Base-by-base conservation (phyloP, 2,113 vertebrate species). In the Cacatua alba region DNA sequence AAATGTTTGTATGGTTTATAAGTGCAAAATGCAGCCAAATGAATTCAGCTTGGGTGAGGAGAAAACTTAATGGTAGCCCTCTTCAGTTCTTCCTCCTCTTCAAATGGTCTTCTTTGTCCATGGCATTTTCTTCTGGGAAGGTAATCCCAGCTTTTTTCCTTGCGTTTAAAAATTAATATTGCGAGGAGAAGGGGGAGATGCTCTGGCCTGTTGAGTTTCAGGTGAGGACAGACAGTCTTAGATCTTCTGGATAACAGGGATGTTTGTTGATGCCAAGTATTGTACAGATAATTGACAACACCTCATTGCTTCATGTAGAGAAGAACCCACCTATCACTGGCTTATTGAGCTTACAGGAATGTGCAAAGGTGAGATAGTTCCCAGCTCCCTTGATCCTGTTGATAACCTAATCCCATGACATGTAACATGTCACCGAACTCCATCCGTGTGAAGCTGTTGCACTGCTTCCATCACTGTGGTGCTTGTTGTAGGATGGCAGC, bases 321-420 rank as follows among this genome's bases (percentile, higher is more conserved):
- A 18, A 31, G 79, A 53, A 10, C 17, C 52, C 7, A 20, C 9
- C 59, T n/a, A 0, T 51, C 43, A 6, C 14, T 41, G 41, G 0
- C 25, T 21, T 41, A 10, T 0, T 39, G 51, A 39, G 35, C 6
- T 62, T 28, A 18, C 44, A 51, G 2, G 2, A 26, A 23, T 1
- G 0, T 13, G 35, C 20, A 7, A 44, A 41, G 43, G 2, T 15
- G 79, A 37, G 70, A 31, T 1, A 15, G 17, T 6, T 87, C 49
- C 53, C 26, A 9, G 7, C 11, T 86, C 10, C 43, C 26, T 59
- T 19, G 10, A 2, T 48, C 17, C 37, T 29, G 9, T 25, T 0
- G 0, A 1, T 68, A 65, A 4, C 31, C 35, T 25, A 23, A 29
- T 8, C 31, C 28, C 1, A 0, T 60, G 33, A 16, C 7, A 2